phyloP scores from a whole-genome alignment of 1,140 invertebrate species.

The Lutraria rhynchaena region DNA sequence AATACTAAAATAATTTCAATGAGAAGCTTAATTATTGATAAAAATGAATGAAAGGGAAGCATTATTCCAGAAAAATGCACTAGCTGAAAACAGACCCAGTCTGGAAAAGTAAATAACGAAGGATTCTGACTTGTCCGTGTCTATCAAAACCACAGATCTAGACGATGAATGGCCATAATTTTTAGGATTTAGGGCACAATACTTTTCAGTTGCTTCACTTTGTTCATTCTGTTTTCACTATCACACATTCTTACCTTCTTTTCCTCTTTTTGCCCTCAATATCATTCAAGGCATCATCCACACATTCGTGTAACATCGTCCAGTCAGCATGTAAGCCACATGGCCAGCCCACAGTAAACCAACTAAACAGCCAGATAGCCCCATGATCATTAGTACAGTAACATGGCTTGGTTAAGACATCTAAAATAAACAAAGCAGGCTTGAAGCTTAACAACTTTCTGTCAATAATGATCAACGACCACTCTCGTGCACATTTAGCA shows the following conservation, averaged over 20 bases:
- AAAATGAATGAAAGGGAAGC: too few relatives aligned
- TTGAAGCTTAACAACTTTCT: too few relatives aligned
- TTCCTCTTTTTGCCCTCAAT: conserved; percentile 37
- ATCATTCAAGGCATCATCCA: conserved; percentile 40
- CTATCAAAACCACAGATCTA: too few relatives aligned
- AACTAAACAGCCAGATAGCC: conserved; percentile 52
- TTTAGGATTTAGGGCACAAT: not conserved
- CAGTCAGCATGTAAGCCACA: conserved; percentile 59
- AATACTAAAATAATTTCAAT: too few relatives aligned
- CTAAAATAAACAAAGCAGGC: not conserved
- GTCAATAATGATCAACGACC: too few relatives aligned
- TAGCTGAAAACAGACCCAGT: too few relatives aligned
- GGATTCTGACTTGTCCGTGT: too few relatives aligned
- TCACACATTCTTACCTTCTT: conserved; percentile 27
- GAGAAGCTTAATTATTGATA: too few relatives aligned
- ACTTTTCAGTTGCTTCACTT: not conserved
- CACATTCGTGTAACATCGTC: conserved; percentile 57
- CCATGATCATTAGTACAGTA: conserved; percentile 37
- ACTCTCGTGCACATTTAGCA: too few relatives aligned
- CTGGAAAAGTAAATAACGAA: too few relatives aligned
- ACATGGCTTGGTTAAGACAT: conserved; percentile 54
- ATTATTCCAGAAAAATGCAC: too few relatives aligned
- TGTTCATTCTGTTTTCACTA: not conserved
- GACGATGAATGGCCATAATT: not conserved
- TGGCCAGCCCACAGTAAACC: conserved; percentile 57